phyloP scores from a whole-genome alignment of 1,140 invertebrate genomes.

The Oscheius sp. region DNA sequence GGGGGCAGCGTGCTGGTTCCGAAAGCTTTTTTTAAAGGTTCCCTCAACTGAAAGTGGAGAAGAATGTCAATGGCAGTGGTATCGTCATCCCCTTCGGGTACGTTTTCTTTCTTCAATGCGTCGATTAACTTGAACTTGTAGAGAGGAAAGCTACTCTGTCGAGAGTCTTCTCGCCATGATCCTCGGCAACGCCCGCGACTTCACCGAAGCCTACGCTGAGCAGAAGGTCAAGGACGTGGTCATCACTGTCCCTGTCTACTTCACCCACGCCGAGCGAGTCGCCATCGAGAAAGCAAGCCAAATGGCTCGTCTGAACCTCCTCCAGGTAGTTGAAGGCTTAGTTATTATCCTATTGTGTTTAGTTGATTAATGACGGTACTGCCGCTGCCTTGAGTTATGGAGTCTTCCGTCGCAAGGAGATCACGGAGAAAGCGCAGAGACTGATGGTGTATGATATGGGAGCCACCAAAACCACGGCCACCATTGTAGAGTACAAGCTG shows the following conservation, averaged over 20 bases:
- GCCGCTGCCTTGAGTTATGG: constrained; percentile 94
- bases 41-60: constrained; percentile 75
- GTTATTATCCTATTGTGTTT: too few species aligned
- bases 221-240: constrained; percentile 73
- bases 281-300: constrained; percentile 81
- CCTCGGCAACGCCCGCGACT: constrained; percentile 50
- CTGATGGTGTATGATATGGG: constrained; percentile 98
- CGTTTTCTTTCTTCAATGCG: constrained; percentile 75
- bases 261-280: constrained; percentile 87
- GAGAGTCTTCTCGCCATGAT: constrained; percentile 60
- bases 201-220: constrained; percentile 54
- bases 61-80: constrained; percentile 65
- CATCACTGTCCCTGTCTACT: constrained; percentile 90
- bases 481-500: constrained; percentile 81
- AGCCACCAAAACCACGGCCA: constrained; percentile 83
- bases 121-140: constrained; percentile 38
- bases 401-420: constrained; percentile 87
- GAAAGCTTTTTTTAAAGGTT: too few species aligned
- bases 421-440: constrained; percentile 86
- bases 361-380: constrained; percentile 64
- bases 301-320: constrained; percentile 79
- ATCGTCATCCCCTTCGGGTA: constrained; percentile 14
- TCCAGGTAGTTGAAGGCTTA: too few species aligned
- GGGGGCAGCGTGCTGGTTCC: too few species aligned
- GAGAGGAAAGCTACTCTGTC: constrained; percentile 44